Evolutionary conservation across 2,888 invertebrate genomes (phyloP), one percentile per base, ranked within the genome.

Genomic region (Zaprionus obscuricornis): DNA sequence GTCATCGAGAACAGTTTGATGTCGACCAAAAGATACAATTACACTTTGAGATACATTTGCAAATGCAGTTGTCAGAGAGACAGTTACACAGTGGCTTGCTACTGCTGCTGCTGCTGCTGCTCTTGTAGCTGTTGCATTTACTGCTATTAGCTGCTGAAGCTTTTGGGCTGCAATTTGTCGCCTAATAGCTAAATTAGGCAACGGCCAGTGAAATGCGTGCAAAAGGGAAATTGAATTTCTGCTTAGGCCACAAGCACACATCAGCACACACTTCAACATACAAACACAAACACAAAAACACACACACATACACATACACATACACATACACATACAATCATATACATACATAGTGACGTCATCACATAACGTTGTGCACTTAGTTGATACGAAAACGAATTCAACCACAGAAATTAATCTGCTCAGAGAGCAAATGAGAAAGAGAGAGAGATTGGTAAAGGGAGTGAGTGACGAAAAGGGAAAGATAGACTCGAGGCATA

Each of bases 381-480:
- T 64, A 68, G 81, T 60, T 24, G 20, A 37, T 11, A 39, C 58
- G 34, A 36, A 63, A 68, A 27, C 60, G 46, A 47, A 57, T 74
- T 76, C 51, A 55, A 57, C 77, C 77, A 74, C 85, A 74, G 57
- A 77, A 81, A 63, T 67, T 56, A 65, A 71, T 78, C 81, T 81
- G 57, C 37, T 52, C 22, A 34, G 14, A 4, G 20, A 16, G 33
- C 4, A 31, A 24, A 0, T n/a, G 16, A 18, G 10, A 46, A n/a
- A n/a, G n/a, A n/a, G n/a, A n/a, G n/a, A n/a, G n/a, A n/a, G n/a
- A n/a, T n/a, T n/a, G n/a, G n/a, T 33, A 37, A 29, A 54, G 50
- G 22, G 47, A 52, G 52, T 27, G 60, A 60, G 59, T 52, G 43
- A 36, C 17, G 45, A 65, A 52, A 22, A 31, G 26, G 52, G 49